A percentile compares a stretch with the other conserved stretches of the same genome.
phyloP scores from a whole-genome alignment of 2,888 invertebrate genomes.

The Perizoma affinitatum region DNA sequence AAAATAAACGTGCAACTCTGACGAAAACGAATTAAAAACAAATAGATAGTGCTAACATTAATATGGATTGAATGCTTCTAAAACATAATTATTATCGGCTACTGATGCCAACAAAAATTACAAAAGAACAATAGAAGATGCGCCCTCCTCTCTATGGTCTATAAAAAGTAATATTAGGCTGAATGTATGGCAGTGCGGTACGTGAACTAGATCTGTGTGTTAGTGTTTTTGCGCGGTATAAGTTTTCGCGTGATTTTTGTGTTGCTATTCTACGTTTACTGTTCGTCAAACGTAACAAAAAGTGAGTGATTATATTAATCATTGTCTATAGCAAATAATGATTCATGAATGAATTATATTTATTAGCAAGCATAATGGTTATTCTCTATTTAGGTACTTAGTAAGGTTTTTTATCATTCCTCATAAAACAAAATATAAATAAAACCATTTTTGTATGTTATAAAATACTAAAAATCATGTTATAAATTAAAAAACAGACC shows the following conservation, averaged over 20 bases:
- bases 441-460: too few species aligned
- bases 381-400: too few species aligned
- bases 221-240: slow-evolving; percentile 51
- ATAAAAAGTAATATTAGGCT: slow-evolving; percentile 67
- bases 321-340: too few species aligned
- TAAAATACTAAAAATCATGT: too few species aligned
- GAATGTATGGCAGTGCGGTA: slow-evolving; percentile 64
- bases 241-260: slow-evolving; percentile 35
- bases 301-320: slow-evolving; percentile 11
- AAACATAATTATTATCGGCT: slow-evolving; percentile 26
- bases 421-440: too few species aligned
- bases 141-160: slow-evolving; percentile 52
- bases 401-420: too few species aligned
- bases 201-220: slow-evolving; percentile 55
- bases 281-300: slow-evolving; percentile 6
- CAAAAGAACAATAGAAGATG: slow-evolving; percentile 53
- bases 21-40: slow-evolving; percentile 18
- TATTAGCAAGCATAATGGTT: too few species aligned
- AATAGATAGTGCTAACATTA: slow-evolving; percentile 9
- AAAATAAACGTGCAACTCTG: slow-evolving; percentile 7
- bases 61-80: slow-evolving; percentile 37
- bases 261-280: slow-evolving; percentile 13
- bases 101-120: slow-evolving; percentile 39
- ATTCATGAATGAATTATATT: too few species aligned
- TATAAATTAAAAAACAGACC: too few species aligned